These are phyloP conservation scores for Martes flavigula DNA, from an alignment of 2,797 vertebrate genomes.

Conservation along the genomic window DNA sequence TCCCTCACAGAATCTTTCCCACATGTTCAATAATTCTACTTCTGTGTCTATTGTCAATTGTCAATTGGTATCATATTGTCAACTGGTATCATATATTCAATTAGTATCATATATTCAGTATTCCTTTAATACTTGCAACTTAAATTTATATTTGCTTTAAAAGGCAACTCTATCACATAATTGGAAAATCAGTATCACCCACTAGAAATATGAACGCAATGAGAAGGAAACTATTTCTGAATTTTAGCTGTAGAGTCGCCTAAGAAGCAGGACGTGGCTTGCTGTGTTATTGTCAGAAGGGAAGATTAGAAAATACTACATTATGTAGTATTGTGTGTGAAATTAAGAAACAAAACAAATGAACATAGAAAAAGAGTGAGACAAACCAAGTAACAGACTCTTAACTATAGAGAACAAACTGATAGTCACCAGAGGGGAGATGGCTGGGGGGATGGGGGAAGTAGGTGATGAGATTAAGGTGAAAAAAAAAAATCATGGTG, in stretches of 20 bases:
- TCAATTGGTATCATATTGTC: not conserved
- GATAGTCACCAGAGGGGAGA: not conserved
- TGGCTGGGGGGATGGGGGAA: not conserved
- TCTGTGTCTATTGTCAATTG: not conserved
- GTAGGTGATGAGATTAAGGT: not conserved
- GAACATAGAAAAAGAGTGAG: not conserved
- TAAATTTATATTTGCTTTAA: not conserved
- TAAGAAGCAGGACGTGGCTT: not conserved
- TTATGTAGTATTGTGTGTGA: not conserved
- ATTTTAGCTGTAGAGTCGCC: not conserved
- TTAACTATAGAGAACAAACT: not conserved
- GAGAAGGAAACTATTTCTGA: not conserved
- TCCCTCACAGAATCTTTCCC: not conserved
- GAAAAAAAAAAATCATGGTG: not conserved
- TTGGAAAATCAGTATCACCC: not conserved
- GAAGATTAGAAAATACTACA: not conserved
- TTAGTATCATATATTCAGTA: not conserved
- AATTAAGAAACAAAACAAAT: not conserved
- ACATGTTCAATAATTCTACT: not conserved
- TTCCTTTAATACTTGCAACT: not conserved
- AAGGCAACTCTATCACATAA: not conserved
- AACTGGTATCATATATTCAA: no score
- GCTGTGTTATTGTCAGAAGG: not conserved
- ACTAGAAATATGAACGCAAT: not conserved
- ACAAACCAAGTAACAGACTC: not conserved